Evolutionary conservation across 1,140 invertebrate genomes (phyloP).

Genomic region (Penaeus vannamei): DNA sequence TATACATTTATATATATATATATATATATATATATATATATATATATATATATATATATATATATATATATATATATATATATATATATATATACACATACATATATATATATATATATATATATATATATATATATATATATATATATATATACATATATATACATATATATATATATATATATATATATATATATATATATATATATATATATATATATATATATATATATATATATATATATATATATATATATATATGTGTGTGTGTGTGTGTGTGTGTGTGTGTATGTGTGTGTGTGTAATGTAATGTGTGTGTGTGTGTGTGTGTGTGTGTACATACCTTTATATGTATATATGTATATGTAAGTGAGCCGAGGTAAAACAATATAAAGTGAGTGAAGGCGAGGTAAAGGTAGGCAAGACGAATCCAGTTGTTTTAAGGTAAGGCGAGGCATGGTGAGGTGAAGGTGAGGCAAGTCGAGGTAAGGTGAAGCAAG

Average conservation of each 20-base stretch:
- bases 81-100: neutral
- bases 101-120: neutral
- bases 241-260: neutral
- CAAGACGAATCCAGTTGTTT: too few species aligned
- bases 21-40: neutral
- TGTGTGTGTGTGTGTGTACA: too few species aligned
- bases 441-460: too few species aligned
- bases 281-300: too few species aligned
- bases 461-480: too few species aligned
- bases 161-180: slow-evolving; percentile 14
- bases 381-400: too few species aligned
- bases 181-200: neutral
- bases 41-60: slow-evolving; percentile 24
- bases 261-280: too few species aligned
- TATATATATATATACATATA: slow-evolving; percentile 34
- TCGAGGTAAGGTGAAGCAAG: too few species aligned
- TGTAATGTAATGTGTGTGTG: too few species aligned
- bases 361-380: too few species aligned
- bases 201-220: slow-evolving; percentile 37
- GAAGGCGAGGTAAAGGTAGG: too few species aligned
- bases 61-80: slow-evolving; percentile 20
- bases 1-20: neutral
- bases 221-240: slow-evolving; percentile 25
- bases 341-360: too few species aligned
- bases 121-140: neutral